Base-by-base conservation (phyloP, 2,113 vertebrate genomes). In the Varanus komodoensis region DNA sequence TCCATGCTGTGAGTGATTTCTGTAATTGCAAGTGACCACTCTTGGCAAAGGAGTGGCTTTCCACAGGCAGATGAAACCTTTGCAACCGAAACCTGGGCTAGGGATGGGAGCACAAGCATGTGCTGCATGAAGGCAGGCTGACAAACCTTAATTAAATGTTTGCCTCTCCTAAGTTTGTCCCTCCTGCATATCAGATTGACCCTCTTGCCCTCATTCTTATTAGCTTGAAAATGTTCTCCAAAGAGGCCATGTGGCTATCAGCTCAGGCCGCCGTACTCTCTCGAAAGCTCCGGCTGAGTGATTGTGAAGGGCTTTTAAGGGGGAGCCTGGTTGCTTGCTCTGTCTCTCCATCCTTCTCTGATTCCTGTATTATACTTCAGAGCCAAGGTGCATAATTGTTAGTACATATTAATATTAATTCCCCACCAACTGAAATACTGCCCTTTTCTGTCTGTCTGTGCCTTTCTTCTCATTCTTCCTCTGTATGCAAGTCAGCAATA, bases 321-420 rank as follows among this genome's bases (percentile, higher is more conserved):
- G 48, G 29, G 57, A n/a, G 75, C 5, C 71, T 57, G 12, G 78
- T 64, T 21, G 0, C 29, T 69, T 12, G 0, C 44, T 80, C 67
- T 23, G 0, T 0, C 74, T 54, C 0, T 0, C 0, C 1, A 48
- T 74, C 32, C 21, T 25, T 34, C 73, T 1, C 34, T 0, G 0
- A n/a, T 74, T 74, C 50, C 91, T 14, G 67, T 48, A 3, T 68
- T 1, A 27, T 48, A 0, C 71, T 44, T 3, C 89, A 0, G 0
- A 8, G 32, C 67, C 4, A 2, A 44, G 68, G 34, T 34, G 34
- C 1, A 8, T 29, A 14, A 57, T 82, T 0, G 0, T 61, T n/a
- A 34, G 19, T 88, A 57, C 77, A 84, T 27, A 1, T 44, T 38
- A 89, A 54, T 21, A 25, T 61, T 84, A 88, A 38, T 61, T 81